Percentiles rank a stretch among this genome's conserved stretches.
Conservation (phyloP, 1,140 invertebrate genomes). For the Sycophaga agraensis region DNA sequence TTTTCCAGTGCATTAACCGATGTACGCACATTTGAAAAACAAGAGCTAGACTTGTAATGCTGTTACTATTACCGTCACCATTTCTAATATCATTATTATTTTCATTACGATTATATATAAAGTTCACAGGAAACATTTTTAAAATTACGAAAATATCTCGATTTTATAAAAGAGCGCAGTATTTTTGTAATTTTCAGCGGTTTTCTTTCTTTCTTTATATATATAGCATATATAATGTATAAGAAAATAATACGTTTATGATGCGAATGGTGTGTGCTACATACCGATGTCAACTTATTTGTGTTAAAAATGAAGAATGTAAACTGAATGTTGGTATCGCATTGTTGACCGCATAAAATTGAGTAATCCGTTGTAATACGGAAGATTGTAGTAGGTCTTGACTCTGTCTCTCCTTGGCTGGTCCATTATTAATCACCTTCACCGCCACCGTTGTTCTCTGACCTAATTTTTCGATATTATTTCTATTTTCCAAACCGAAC, state of each 20-base stretch:
- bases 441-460: slow-evolving; percentile 24
- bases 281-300: not conserved
- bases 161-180: not conserved
- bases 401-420: slow-evolving; percentile 18
- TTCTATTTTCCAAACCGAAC: slow-evolving; percentile 50
- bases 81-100: slow-evolving; percentile 9
- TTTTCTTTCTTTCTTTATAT: slow-evolving; percentile 1
- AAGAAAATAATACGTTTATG: no score
- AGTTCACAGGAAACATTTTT: not conserved
- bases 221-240: no score
- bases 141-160: not conserved
- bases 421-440: slow-evolving; percentile 9
- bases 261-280: not conserved
- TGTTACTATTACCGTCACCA: not conserved
- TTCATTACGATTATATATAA: not conserved
- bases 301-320: not conserved
- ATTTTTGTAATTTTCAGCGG: slow-evolving; percentile 4
- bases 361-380: not conserved
- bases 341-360: not conserved
- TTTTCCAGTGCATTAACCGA: not conserved
- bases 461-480: slow-evolving; percentile 29
- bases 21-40: not conserved
- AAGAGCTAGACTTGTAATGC: not conserved
- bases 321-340: no score
- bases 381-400: slow-evolving; percentile 12